These are phyloP conservation scores for Elanus axillaris DNA, from an alignment of 2,113 vertebrate genomes.

Conservation along the genomic window DNA sequence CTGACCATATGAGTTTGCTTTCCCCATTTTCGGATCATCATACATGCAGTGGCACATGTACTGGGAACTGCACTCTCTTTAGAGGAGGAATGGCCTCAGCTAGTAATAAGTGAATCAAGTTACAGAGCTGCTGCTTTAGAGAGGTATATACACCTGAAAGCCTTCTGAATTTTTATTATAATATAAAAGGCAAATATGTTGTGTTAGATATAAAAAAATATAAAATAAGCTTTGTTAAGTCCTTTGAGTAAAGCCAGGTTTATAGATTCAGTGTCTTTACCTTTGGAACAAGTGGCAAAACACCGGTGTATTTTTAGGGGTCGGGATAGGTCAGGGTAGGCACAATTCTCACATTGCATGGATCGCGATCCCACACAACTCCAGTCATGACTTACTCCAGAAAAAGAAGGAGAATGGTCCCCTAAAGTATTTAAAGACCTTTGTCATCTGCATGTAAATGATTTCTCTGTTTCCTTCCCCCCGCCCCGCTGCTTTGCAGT, in stretches of 20 bases:
- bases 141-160: not conserved
- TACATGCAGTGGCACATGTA: not conserved
- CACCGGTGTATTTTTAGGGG: not conserved
- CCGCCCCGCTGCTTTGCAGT: constrained; percentile 33
- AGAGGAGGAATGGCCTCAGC: not conserved
- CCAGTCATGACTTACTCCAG: not conserved
- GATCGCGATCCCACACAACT: not conserved
- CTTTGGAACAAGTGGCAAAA: not conserved
- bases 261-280: not conserved
- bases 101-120: not conserved
- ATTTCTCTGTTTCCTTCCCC: not conserved
- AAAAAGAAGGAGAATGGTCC: not conserved
- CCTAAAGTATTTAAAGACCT: not conserved
- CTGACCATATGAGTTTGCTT: not conserved
- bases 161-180: not conserved
- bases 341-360: not conserved
- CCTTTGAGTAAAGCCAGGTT: not conserved
- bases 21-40: not conserved
- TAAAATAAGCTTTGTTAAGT: not conserved
- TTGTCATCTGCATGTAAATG: not conserved
- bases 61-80: not conserved
- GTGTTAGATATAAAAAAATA: not conserved
- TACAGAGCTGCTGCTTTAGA: not conserved
- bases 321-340: not conserved
- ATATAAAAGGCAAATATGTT: not conserved